These are phyloP conservation scores for Caenorhabditis panamensis DNA, from an alignment of 2,888 invertebrate species.

Conservation along the genomic window DNA sequence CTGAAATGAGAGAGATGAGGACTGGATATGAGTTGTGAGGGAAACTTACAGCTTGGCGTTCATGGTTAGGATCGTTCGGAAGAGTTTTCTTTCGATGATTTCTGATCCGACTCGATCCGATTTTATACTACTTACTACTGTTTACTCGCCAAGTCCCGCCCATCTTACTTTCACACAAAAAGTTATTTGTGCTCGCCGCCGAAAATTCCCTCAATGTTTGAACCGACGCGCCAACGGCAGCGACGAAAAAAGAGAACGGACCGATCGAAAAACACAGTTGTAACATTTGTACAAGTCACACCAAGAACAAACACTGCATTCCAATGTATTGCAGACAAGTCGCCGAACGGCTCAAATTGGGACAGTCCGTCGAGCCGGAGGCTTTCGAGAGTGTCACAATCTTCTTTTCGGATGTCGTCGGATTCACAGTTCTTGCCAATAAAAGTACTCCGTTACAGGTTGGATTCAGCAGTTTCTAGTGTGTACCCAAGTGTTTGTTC, in stretches of 20 bases:
- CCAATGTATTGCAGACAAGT: slow-evolving; percentile 73
- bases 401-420: slow-evolving; percentile 78
- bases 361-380: slow-evolving; percentile 77
- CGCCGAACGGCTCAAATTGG: slow-evolving; percentile 77
- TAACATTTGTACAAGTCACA: slow-evolving; percentile 15
- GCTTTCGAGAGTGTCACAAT: slow-evolving; percentile 75
- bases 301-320: slow-evolving; percentile 22
- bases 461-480: slow-evolving; percentile 2
- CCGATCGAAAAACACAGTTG: slow-evolving; percentile 42
- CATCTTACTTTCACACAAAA: slow-evolving; percentile 33
- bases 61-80: slow-evolving; percentile 37
- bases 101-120: slow-evolving; percentile 8
- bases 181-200: slow-evolving; percentile 45
- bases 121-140: slow-evolving; percentile 38
- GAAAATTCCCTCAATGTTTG: slow-evolving; percentile 33
- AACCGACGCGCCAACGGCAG: slow-evolving; percentile 31
- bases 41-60: slow-evolving; percentile 59
- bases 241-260: slow-evolving; percentile 28
- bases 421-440: slow-evolving; percentile 74
- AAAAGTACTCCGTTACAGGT: slow-evolving; percentile 77
- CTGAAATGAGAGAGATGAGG: slow-evolving; percentile 25
- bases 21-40: not conserved
- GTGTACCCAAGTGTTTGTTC: slow-evolving; percentile 40
- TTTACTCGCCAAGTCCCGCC: slow-evolving; percentile 35
- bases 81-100: slow-evolving; percentile 36